phyloP scores from a whole-genome alignment of 2,797 vertebrate genomes.

The Enteromius unitaeniatus region DNA sequence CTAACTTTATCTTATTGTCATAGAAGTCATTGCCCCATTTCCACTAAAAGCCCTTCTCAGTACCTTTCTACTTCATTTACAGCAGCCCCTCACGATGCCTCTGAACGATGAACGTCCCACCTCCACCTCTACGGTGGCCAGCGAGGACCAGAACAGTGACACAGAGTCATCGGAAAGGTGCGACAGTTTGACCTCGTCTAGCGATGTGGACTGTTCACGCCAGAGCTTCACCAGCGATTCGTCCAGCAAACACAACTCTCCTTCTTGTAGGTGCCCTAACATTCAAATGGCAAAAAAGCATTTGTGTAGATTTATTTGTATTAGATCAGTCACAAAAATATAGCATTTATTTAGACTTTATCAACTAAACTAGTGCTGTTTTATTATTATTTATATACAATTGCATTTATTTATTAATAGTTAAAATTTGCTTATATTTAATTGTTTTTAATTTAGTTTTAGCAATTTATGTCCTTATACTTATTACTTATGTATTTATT shows the following conservation, averaged over 20 bases:
- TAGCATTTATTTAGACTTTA: background rate
- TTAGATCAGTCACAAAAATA: background rate
- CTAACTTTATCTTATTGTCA: background rate
- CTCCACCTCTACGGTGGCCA: conserved; percentile 70
- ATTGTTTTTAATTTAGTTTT: background rate
- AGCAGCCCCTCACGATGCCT: conserved; percentile 82
- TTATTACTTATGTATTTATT: background rate
- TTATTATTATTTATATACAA: background rate
- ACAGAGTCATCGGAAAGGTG: conserved; percentile 83
- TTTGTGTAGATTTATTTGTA: background rate
- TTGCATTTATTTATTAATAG: background rate
- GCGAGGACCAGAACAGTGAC: conserved; percentile 86
- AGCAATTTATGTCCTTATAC: background rate
- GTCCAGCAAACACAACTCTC: conserved; percentile 91
- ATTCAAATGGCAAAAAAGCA: background rate
- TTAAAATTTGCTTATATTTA: background rate
- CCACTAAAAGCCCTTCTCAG: background rate
- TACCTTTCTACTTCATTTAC: conserved; percentile 54
- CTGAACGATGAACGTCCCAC: conserved; percentile 80
- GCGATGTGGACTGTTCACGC: conserved; percentile 85
- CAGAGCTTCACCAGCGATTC: conserved; percentile 90
- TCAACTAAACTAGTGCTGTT: background rate
- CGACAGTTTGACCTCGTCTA: conserved; percentile 84
- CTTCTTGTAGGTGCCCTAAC: conserved; percentile 60
- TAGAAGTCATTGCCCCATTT: background rate